Conservation (phyloP, 2,113 vertebrate genomes). For the Dipodomys ordii region DNA sequence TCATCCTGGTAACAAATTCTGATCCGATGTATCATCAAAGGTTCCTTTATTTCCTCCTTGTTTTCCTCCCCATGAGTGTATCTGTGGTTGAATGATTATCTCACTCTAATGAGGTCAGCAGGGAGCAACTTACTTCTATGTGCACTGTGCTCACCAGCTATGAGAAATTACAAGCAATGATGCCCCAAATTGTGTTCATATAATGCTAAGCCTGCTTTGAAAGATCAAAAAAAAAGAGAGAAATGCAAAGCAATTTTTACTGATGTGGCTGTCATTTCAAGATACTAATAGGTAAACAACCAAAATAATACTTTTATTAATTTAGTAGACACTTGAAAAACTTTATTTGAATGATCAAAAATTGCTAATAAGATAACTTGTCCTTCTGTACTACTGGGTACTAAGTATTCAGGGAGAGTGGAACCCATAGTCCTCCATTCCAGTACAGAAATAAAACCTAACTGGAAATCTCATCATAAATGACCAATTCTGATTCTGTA, state of each 20-base stretch:
- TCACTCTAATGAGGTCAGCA: slow-evolving; percentile 71
- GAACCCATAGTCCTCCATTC: neutral
- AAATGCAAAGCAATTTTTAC: slow-evolving; percentile 4
- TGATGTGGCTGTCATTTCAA: slow-evolving; percentile 33
- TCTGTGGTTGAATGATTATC: slow-evolving; percentile 67
- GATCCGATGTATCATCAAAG: slow-evolving; percentile 72
- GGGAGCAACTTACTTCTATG: slow-evolving; percentile 34
- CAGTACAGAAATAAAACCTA: slow-evolving; percentile 4
- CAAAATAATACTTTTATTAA: neutral
- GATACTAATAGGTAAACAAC: neutral
- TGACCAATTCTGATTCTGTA: neutral
- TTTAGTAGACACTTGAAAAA: neutral
- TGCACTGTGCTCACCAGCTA: slow-evolving; percentile 2
- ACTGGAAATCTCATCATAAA: neutral
- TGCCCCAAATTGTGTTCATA: neutral
- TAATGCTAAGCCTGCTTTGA: neutral
- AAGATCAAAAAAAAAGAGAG: neutral
- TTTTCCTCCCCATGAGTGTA: slow-evolving; percentile 37
- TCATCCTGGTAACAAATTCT: slow-evolving; percentile 67
- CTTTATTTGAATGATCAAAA: slow-evolving; percentile 8
- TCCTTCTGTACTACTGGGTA: neutral
- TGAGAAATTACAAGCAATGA: neutral
- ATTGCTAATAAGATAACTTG: slow-evolving; percentile 37
- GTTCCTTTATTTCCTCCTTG: slow-evolving; percentile 68
- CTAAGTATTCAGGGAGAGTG: neutral